A percentile compares a stretch with the other conserved stretches of the same genome.
phyloP scores from a whole-genome alignment of 2,113 vertebrate genomes.

The Seriola aureovittata region DNA sequence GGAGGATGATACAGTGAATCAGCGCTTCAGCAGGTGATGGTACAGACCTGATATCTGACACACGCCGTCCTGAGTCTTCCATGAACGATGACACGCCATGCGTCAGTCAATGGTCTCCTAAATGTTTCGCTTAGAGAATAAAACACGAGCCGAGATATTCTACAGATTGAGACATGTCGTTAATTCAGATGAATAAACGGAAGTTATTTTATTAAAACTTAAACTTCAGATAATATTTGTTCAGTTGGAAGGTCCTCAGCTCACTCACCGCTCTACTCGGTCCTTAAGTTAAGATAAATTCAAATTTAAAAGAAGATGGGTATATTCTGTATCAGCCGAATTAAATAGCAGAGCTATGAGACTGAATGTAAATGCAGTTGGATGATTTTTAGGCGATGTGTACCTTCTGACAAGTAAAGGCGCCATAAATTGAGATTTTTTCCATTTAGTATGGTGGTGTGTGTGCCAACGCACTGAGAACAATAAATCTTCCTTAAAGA shows the following conservation, averaged over 20 bases:
- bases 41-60: not conserved
- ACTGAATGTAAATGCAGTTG: fast-evolving
- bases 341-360: not conserved
- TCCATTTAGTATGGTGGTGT: not conserved
- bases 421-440: not conserved
- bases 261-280: not conserved
- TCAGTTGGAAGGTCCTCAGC: not conserved
- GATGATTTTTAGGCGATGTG: too few relatives aligned
- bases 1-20: slow-evolving; percentile 33
- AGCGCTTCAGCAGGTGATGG: not conserved
- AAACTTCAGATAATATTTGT: not conserved
- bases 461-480: not conserved
- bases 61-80: not conserved
- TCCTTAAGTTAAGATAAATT: not conserved
- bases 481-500: not conserved
- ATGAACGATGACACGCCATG: not conserved
- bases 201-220: not conserved
- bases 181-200: not conserved
- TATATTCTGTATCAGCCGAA: not conserved
- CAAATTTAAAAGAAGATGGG: too few relatives aligned
- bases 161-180: fast-evolving
- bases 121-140: fast-evolving
- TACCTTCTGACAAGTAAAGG: not conserved
- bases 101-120: not conserved
- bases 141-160: fast-evolving